Base-by-base conservation (phyloP, 2,797 vertebrate genomes). In the Leuciscus waleckii region DNA sequence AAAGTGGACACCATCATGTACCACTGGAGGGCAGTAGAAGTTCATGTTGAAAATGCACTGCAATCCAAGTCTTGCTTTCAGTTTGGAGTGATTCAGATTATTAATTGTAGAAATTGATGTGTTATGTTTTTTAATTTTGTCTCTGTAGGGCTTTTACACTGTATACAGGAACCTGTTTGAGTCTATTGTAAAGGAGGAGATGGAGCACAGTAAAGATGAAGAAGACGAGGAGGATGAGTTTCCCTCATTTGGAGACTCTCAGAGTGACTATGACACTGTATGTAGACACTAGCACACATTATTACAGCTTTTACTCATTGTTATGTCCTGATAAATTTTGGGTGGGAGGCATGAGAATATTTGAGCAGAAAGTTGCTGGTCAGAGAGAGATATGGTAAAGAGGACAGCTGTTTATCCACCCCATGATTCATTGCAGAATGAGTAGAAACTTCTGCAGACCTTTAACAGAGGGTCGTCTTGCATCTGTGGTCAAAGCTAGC, bases 261-360 rank as follows among this genome's bases (percentile, higher is more conserved):
- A 95, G 86, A 99, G 98, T 68, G 97, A 99, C 91, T 99, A 98
- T 75, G 97, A 99, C 87, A 96, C 91, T 67, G 98, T 99, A 95
- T 94, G 92, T 2, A 46, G 6, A 56, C 29, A 29, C 41, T 43
- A 17, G 1, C 46, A 29, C 56, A 17, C 46, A 11, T 8, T 26
- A 73, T 43, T 29, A 26, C 26, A 54, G 46, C 21, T 75, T 75
- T 73, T 23, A 56, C 54, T 19, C 17, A 51, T 51, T 54, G 19
- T 21, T 9, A 56, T 23, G 54, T 23, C 21, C 19, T 56, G n/a
- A 63, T 26, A 65, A 32, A 65, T 7, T 65, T 65, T 29, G 61
- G 61, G 61, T 43, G 8, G 21, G 54, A 56, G 19, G 19, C 19
- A 54, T 54, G 51, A 54, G 19, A 21, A 9, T 3, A 7, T 19